Evolutionary conservation across 2,797 vertebrate genomes (phyloP), one percentile per base, ranked within the genome.

Genomic region (Danio tinwini): DNA sequence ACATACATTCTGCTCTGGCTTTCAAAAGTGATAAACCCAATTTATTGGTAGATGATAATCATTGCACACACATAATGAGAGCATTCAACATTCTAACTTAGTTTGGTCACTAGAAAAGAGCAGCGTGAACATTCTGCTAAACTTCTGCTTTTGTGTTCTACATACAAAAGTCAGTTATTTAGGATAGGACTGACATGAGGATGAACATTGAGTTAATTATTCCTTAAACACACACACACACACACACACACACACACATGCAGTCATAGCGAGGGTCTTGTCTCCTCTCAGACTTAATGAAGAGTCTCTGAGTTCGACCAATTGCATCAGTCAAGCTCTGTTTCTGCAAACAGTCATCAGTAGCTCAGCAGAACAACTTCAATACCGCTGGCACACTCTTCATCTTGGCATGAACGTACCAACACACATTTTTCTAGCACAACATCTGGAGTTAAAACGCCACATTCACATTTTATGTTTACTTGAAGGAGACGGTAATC

Each of bases 331-430:
- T 75, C 73, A 80, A 81, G 79, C 67, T 85, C 88, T 90, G 89
- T 91, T 91, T 89, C 81, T 89, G 88, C 80, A 81, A 89, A 86
- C 83, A 86, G 86, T 88, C 88, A 87, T 90, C 85, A 87, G 89
- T 84, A 85, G 86, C 78, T 87, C 84, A 84, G 85, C 19, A 49
- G 85, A 67, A 72, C 76, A 69, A 58, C 74, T 52, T 76, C 71
- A 78, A 58, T 50, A 59, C 40, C 37, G 45, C n/a, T 56, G 62
- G 53, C 82, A 86, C 84, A 64, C 59, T 82, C 75, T 56, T 76
- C 52, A 69, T 61, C 53, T 65, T 68, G 37, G 76, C 67, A 78
- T 12, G 14, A n/a, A 82, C 39, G 82, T 83, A 90, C 85, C 88
- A 85, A 79, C 63, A 67, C 59, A 71, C 11, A 68, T 86, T 68